A percentile compares a stretch with the other conserved stretches of the same genome.
Evolutionary conservation across 2,113 vertebrate species (phyloP).

Genomic region (Neotragus moschatus): DNA sequence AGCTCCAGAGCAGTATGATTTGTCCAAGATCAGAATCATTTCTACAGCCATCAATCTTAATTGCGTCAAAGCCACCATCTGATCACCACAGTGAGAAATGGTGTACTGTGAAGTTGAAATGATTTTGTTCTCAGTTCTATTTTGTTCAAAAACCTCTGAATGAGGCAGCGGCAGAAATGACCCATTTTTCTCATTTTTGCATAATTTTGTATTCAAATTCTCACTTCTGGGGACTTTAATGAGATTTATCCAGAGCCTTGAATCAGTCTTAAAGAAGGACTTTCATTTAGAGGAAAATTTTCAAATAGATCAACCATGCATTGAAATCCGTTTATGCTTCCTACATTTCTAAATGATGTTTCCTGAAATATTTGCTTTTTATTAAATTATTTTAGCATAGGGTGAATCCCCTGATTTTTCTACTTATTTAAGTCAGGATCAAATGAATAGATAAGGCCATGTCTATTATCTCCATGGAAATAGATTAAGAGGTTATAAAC

Average conservation of each 20-base stretch:
- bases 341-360: background rate
- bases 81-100: background rate
- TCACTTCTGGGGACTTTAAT: constrained; percentile 39
- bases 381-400: constrained; percentile 10
- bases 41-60: background rate
- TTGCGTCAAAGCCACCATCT: background rate
- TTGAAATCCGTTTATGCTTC: constrained; percentile 37
- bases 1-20: background rate
- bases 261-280: constrained; percentile 27
- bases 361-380: constrained; percentile 57
- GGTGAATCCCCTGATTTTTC: constrained; percentile 15
- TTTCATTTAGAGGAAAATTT: constrained; percentile 17
- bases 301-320: constrained; percentile 14
- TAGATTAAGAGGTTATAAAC: constrained; percentile 49
- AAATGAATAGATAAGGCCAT: constrained; percentile 47
- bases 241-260: constrained; percentile 38
- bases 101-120: background rate
- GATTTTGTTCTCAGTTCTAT: constrained; percentile 13
- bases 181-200: constrained; percentile 54
- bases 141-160: constrained; percentile 5
- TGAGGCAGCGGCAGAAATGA: background rate
- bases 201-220: constrained; percentile 64
- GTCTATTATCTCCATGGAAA: constrained; percentile 29
- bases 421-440: constrained; percentile 13
- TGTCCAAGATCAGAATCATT: background rate